Percentiles rank a stretch among this genome's conserved stretches.
These are phyloP conservation scores for Drosophila melanosoma DNA, from an alignment of 2,888 invertebrate genomes.

Conservation along the genomic window DNA sequence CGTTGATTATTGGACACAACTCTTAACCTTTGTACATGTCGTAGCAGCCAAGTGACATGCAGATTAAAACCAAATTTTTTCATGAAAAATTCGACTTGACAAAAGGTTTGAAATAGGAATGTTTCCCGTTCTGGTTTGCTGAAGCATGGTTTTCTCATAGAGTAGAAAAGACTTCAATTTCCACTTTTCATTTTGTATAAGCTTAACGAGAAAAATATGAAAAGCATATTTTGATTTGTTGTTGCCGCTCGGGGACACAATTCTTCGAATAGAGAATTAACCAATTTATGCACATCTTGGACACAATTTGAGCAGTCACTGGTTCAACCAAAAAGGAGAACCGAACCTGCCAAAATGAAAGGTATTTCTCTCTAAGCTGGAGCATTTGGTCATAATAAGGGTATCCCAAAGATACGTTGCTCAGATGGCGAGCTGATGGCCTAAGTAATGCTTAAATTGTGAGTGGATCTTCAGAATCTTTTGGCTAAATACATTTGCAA, in stretches of 20 bases:
- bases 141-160: constrained; percentile 1
- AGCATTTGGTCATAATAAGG: background rate
- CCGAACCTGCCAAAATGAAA: background rate
- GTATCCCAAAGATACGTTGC: background rate
- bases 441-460: background rate
- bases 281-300: background rate
- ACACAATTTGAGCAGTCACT: background rate
- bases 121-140: constrained; percentile 7
- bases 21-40: constrained; percentile 2
- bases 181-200: background rate
- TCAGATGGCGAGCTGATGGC: background rate
- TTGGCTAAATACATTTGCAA: background rate
- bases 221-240: background rate
- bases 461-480: background rate
- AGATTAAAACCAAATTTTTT: constrained; percentile 20
- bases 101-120: constrained; percentile 3
- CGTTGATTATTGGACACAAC: background rate
- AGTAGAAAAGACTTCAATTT: background rate
- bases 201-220: background rate
- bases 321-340: background rate
- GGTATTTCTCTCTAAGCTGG: background rate
- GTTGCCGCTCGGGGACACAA: background rate
- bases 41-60: constrained; percentile 13
- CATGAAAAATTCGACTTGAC: constrained; percentile 21
- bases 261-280: background rate